phyloP scores from a whole-genome alignment of 2,888 invertebrate genomes.

The Troides helena region DNA sequence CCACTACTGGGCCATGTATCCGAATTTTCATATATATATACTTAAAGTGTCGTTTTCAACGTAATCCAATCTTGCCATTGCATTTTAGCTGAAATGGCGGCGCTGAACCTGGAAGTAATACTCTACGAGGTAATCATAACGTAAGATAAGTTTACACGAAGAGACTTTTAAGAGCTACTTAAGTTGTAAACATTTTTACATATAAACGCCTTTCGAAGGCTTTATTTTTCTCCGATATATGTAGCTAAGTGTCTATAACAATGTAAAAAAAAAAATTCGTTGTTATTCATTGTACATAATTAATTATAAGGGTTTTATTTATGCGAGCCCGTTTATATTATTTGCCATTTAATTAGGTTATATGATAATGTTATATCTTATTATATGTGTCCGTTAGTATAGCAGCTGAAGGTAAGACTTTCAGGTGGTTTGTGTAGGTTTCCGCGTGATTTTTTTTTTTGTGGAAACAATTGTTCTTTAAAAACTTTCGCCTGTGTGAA shows the following conservation, averaged over 20 bases:
- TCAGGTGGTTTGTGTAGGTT: conserved; percentile 8
- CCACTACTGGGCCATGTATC: background rate
- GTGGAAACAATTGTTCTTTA: conserved; percentile 5
- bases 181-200: conserved; percentile 13
- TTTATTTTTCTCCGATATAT: conserved; percentile 7
- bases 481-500: background rate
- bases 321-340: conserved; percentile 16
- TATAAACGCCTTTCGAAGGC: conserved; percentile 1
- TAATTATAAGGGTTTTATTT: conserved; percentile 7
- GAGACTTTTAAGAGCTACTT: conserved; percentile 13
- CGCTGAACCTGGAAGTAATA: background rate
- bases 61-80: conserved; percentile 26
- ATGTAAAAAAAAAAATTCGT: conserved; percentile 13
- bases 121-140: background rate
- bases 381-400: conserved; percentile 19
- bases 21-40: background rate
- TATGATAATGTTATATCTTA: conserved; percentile 5
- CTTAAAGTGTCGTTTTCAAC: background rate
- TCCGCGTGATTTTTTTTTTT: conserved; percentile 11
- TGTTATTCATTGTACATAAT: conserved; percentile 23
- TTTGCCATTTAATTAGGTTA: conserved; percentile 28
- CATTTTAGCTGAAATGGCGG: conserved; percentile 7
- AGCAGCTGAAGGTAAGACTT: conserved; percentile 27
- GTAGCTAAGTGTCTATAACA: conserved; percentile 10
- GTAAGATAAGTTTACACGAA: background rate